phyloP scores from a whole-genome alignment of 2,113 vertebrate species.

The Eolophus roseicapilla region DNA sequence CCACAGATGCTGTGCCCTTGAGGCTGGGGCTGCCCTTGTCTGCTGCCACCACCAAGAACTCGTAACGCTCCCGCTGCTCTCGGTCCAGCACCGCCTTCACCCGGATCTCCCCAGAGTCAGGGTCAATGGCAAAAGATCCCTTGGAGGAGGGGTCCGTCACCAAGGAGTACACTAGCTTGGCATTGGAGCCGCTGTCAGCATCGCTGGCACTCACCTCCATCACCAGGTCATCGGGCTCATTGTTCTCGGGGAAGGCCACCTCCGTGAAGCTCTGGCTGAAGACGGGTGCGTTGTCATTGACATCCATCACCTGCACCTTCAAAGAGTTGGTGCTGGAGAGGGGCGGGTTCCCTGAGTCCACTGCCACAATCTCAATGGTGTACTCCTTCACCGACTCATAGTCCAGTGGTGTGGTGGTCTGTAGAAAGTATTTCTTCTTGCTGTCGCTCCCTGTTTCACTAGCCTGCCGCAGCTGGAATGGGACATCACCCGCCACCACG shows the following conservation, averaged over 20 bases:
- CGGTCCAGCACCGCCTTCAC: slow-evolving; percentile 90
- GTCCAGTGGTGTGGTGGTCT: slow-evolving; percentile 91
- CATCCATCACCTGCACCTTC: slow-evolving; percentile 92
- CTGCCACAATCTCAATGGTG: slow-evolving; percentile 93
- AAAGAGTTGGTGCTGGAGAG: slow-evolving; percentile 96
- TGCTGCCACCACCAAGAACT: slow-evolving; percentile 88
- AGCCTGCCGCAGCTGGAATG: slow-evolving; percentile 91
- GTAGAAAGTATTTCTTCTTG: slow-evolving; percentile 96
- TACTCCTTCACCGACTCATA: slow-evolving; percentile 91
- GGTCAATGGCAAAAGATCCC: slow-evolving; percentile 88
- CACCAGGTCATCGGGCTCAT: slow-evolving; percentile 86
- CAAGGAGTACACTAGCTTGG: slow-evolving; percentile 89
- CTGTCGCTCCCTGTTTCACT: slow-evolving; percentile 90
- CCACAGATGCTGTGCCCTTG: slow-evolving; percentile 90
- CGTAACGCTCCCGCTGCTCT: slow-evolving; percentile 86
- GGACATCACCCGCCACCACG: slow-evolving; percentile 92
- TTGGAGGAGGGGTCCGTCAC: slow-evolving; percentile 75
- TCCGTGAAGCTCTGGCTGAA: slow-evolving; percentile 88
- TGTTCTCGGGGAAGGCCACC: slow-evolving; percentile 90
- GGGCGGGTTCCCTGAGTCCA: slow-evolving; percentile 94
- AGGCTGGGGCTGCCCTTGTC: slow-evolving; percentile 92
- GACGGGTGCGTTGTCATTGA: slow-evolving; percentile 90
- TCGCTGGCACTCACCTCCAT: slow-evolving; percentile 86
- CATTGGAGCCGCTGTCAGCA: slow-evolving; percentile 90
- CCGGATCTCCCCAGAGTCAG: slow-evolving; percentile 83